Conservation (phyloP, 2,797 vertebrate species). For the Pseudotriccus pelzelni region DNA sequence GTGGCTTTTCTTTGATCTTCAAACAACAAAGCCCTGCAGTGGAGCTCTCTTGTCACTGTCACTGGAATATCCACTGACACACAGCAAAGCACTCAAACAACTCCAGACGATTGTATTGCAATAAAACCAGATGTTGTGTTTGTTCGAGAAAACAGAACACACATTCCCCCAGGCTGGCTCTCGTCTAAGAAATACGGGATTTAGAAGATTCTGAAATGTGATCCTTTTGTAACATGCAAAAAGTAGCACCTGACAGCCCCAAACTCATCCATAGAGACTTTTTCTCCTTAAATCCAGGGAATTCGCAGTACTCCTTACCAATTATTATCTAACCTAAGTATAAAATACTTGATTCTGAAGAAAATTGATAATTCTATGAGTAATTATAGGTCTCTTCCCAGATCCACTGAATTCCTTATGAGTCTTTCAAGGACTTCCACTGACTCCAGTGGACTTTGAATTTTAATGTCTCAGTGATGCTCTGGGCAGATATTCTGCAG, state of each 20-base stretch:
- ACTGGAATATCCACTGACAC: not conserved
- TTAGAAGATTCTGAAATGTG: not conserved
- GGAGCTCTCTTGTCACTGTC: not conserved
- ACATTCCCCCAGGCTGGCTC: not conserved
- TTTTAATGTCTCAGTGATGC: not conserved
- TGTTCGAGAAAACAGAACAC: not conserved
- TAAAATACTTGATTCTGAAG: not conserved
- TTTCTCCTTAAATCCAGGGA: not conserved
- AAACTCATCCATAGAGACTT: not conserved
- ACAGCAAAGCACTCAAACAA: not conserved
- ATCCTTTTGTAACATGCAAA: not conserved
- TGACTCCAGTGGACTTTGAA: not conserved
- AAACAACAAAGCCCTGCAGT: not conserved
- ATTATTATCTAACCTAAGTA: not conserved
- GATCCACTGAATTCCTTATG: not conserved
- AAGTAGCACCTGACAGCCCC: not conserved
- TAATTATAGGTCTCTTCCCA: not conserved
- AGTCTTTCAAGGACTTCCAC: not conserved
- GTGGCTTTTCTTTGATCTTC: not conserved
- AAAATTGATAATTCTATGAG: not conserved
- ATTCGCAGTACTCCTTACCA: not conserved
- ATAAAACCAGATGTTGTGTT: not conserved
- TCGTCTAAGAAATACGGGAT: not conserved
- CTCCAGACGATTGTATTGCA: not conserved
- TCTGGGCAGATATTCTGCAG: not conserved